Evolutionary conservation across 2,113 vertebrate genomes (phyloP).

Genomic region (Saiga tatarica): DNA sequence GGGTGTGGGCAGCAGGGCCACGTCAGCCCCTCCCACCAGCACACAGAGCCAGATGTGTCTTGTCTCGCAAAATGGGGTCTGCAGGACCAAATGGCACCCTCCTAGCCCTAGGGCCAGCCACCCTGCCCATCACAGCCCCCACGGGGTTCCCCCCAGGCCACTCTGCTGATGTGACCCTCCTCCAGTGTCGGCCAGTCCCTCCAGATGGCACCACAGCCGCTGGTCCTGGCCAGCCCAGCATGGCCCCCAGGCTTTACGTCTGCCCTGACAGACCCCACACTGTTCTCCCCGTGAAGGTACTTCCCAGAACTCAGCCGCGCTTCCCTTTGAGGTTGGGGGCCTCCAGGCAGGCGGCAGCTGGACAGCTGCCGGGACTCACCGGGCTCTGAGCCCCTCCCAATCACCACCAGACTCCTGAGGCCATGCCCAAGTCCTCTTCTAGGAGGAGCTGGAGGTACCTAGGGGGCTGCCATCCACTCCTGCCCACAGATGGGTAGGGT

Average conservation of each 20-base stretch:
- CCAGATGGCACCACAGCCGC: rapidly evolving
- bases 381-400: background rate
- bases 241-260: rapidly evolving
- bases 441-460: background rate
- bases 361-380: background rate
- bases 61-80: rapidly evolving
- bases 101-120: background rate
- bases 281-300: background rate
- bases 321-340: background rate
- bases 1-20: background rate
- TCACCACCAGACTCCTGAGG: background rate
- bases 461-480: background rate
- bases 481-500: background rate
- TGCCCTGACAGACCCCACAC: background rate
- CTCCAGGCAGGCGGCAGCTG: background rate
- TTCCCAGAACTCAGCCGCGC: background rate
- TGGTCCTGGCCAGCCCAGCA: constrained; percentile 78
- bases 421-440: background rate
- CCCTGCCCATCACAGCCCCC: background rate
- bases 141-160: rapidly evolving
- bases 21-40: background rate
- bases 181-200: background rate
- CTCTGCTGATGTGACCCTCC: rapidly evolving
- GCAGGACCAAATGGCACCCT: background rate
- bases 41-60: background rate